phyloP scores from a whole-genome alignment of 2,888 invertebrate species.

The Tenthredo livida region DNA sequence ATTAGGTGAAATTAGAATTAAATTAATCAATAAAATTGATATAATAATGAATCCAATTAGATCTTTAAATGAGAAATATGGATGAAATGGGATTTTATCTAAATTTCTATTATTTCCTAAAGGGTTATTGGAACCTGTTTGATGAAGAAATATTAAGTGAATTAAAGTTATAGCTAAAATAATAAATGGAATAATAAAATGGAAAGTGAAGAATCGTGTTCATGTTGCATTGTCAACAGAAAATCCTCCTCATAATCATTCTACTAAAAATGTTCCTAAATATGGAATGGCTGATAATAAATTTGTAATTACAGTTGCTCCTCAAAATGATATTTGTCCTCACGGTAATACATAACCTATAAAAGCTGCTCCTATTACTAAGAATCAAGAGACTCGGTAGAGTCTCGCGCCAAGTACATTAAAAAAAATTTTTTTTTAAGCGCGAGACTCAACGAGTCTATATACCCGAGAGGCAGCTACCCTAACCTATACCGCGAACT shows the following conservation, averaged over 20 bases:
- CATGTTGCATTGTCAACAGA: slow-evolving; percentile 87
- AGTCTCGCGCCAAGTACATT: no score
- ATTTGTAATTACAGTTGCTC: slow-evolving; percentile 90
- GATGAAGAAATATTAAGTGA: slow-evolving; percentile 84
- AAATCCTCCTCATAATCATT: slow-evolving; percentile 89
- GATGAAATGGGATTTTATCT: slow-evolving; percentile 86
- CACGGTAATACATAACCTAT: slow-evolving; percentile 89
- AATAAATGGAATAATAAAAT: slow-evolving; percentile 87
- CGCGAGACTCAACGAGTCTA: no score
- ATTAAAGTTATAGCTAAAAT: slow-evolving; percentile 82
- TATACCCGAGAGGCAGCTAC: no score
- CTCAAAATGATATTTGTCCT: slow-evolving; percentile 91
- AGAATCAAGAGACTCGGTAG: no score
- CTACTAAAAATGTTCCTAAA: slow-evolving; percentile 82
- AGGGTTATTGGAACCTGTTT: slow-evolving; percentile 85
- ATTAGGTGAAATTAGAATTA: slow-evolving; percentile 81
- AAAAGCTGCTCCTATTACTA: slow-evolving; percentile 87
- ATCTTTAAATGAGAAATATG: slow-evolving; percentile 85
- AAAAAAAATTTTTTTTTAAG: no score
- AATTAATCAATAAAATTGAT: no score
- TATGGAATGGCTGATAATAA: slow-evolving; percentile 87
- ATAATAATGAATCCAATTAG: slow-evolving; percentile 82
- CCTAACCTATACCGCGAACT: no score
- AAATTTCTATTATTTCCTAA: slow-evolving; percentile 83
- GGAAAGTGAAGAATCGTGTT: slow-evolving; percentile 88